phyloP scores from a whole-genome alignment of 2,888 invertebrate species.

The Tricholauxania praeusta region DNA sequence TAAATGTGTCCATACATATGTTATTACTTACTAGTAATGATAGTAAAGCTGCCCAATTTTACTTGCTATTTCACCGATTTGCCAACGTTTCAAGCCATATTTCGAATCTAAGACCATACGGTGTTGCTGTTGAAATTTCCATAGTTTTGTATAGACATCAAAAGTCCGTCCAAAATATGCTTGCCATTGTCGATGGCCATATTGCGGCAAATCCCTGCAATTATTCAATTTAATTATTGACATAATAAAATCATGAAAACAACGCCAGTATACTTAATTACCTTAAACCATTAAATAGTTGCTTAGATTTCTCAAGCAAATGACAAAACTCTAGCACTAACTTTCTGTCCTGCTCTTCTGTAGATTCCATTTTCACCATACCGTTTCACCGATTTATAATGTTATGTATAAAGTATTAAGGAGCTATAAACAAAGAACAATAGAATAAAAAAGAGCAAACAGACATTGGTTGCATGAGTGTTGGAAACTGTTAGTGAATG shows the following conservation, averaged over 20 bases:
- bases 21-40: conserved; percentile 92
- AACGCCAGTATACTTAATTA: conserved; percentile 61
- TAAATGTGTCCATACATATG: background rate
- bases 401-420: conserved; percentile 64
- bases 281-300: conserved; percentile 96
- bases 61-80: conserved; percentile 98
- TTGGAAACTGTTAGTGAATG: background rate
- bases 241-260: background rate
- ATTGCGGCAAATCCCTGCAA: conserved; percentile 94
- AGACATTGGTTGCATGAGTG: background rate
- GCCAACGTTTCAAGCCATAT: conserved; percentile 97
- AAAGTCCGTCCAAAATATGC: conserved; percentile 96
- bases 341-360: conserved; percentile 90
- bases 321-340: conserved; percentile 96
- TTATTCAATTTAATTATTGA: background rate
- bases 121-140: conserved; percentile 99
- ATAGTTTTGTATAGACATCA: conserved; percentile 96
- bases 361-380: conserved; percentile 83
- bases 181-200: conserved; percentile 98
- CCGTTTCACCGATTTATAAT: conserved; percentile 63
- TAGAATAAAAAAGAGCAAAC: background rate
- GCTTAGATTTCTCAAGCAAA: conserved; percentile 95
- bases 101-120: conserved; percentile 90
- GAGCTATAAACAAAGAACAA: conserved; percentile 53
- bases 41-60: conserved; percentile 99